Evolutionary conservation across 2,888 invertebrate genomes (phyloP), one percentile per base, ranked within the genome.

Genomic region (Petrolisthes cinctipes): DNA sequence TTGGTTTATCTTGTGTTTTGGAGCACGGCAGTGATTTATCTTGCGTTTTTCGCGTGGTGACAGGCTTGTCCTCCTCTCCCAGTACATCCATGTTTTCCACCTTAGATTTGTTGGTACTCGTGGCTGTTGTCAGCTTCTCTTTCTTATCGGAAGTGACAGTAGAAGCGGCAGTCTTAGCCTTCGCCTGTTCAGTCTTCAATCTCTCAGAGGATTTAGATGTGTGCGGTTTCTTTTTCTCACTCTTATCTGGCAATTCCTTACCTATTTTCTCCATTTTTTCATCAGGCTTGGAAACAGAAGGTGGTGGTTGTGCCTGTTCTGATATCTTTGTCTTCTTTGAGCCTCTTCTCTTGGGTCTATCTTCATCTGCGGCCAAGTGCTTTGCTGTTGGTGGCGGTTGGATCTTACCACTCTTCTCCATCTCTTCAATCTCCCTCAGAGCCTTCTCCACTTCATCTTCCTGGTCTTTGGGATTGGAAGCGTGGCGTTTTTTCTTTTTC

Each of bases 401-500:
- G n/a, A 90, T 57, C 75, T 89, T 88, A 2, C 90, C 90, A 73
- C 85, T 87, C 66, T 84, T 86, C 82, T 90, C 90, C 89, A 90
- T 89, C 80, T 88, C 89, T 66, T 88, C 89, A 68, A 90, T 90
- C 86, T 90, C 90, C 66, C 89, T 83, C 3, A 90, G 76, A 37
- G 90, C 90, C 78, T 90, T 90, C 78, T 90, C 90, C 57, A 90
- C n/a, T 20, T 90, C 90, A 89, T 90, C 89, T 80, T 89, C 90
- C 66, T 85, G 82, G 53, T 90, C 84, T 54, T 88, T 89, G 11
- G 84, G 78, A 37, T 83, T 86, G 7, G 88, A 71, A n/a, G 68
- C 73, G 56, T 71, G 76, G n/a, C 85, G 88, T 37, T 79, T 86
- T 61, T 90, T 89, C 88, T 90, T 90, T 61, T 89, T 89, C 85